Conservation (phyloP, 2,797 vertebrate genomes). For the Aulostomus chinensis region DNA sequence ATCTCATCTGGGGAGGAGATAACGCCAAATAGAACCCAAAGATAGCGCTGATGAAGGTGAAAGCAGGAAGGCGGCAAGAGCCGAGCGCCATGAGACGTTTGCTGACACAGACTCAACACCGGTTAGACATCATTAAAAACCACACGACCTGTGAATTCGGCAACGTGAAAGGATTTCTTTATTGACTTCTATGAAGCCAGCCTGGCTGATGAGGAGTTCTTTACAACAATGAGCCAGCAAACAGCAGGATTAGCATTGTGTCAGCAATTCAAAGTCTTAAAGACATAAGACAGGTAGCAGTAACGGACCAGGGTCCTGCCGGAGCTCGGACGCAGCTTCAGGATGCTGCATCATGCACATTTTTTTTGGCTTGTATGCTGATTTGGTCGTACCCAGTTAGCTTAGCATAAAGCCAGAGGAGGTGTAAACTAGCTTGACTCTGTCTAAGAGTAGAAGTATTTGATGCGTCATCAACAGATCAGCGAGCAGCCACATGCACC, state of each 20-base stretch:
- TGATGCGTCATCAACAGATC: too few species aligned
- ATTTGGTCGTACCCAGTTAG: too few species aligned
- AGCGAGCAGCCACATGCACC: too few species aligned
- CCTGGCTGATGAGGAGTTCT: slow-evolving; percentile 21
- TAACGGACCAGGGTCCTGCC: too few species aligned
- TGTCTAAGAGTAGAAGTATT: too few species aligned
- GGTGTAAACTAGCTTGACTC: too few species aligned
- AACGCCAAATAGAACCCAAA: slow-evolving; percentile 11
- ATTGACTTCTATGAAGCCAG: slow-evolving; percentile 23
- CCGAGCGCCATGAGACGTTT: not conserved
- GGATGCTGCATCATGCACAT: too few species aligned
- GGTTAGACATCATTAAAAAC: not conserved
- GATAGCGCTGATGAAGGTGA: slow-evolving; percentile 31
- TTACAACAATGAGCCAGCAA: slow-evolving; percentile 23
- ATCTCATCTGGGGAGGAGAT: slow-evolving; percentile 37
- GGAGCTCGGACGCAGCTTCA: too few species aligned
- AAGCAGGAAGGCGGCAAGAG: slow-evolving; percentile 1
- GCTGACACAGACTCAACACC: not conserved
- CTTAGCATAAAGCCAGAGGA: too few species aligned
- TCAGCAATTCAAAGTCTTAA: too few species aligned
- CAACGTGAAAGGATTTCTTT: slow-evolving; percentile 19
- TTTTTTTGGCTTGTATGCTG: too few species aligned
- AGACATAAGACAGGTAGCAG: too few species aligned
- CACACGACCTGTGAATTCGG: slow-evolving; percentile 24
- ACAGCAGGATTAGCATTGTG: slow-evolving; percentile 17